Evolutionary conservation across 2,888 invertebrate species (phyloP), one percentile per base, ranked within the genome.

Genomic region (Eristalis arbustorum): DNA sequence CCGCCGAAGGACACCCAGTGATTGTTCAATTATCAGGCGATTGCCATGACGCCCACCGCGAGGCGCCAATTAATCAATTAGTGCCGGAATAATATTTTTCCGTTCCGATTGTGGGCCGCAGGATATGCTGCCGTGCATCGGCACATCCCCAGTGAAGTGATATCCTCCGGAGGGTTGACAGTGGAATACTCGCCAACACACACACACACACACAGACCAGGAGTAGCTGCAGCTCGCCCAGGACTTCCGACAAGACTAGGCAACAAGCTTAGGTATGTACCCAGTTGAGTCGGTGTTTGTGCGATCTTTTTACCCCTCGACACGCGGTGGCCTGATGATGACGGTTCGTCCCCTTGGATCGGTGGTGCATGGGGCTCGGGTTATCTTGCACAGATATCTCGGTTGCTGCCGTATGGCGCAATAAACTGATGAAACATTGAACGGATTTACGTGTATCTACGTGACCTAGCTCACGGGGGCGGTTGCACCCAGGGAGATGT

Each of bases 1-100:
- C 23, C 5, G 23, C 56, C 22, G 40, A 69, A 62, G 49, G 49
- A 18, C 49, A 18, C 49, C 49, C 49, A 49, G 72, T 69, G 76
- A 81, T 68, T 28, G 73, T 49, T 49, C 49, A 49, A 49, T 49
- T 49, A 31, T 31, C 18, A 49, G 18, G 77, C 59, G 22, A 72
- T 40, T 69, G 73, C 68, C 42, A 14, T 18, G 66, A 31, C 10
- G 8, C 34, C 77, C 82, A 34, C 73, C 69, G 63, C 67, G 37
- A 63, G 71, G 74, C 57, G 61, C 57, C 75, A 74, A 81, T 85
- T 73, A 80, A 76, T 76, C 63, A 81, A 72, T 79, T 73, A 73
- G 67, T 31, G 64, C 18, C 49, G 49, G 22, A 72, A 67, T 66
- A 72, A 18, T 49, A 49, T 49, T 49, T 49, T 49, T 49, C 42